These are phyloP conservation scores for Plebejus anna DNA, from an alignment of 2,888 invertebrate genomes.

Conservation along the genomic window DNA sequence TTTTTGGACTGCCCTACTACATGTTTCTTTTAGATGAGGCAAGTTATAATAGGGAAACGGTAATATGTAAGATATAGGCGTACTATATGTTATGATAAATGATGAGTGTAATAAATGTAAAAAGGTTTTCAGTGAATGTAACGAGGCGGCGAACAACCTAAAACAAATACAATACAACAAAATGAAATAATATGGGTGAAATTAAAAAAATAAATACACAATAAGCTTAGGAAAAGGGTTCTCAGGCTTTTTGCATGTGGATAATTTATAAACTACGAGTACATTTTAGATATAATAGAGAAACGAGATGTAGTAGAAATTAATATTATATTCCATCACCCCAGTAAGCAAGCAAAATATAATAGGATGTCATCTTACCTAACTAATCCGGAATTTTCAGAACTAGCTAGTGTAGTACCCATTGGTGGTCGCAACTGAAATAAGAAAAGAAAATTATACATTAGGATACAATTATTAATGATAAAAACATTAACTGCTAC, in stretches of 20 bases:
- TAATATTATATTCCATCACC: background rate
- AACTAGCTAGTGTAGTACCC: conserved; percentile 71
- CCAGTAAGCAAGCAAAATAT: conserved; percentile 23
- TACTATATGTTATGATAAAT: conserved; percentile 46
- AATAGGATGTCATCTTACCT: conserved; percentile 53
- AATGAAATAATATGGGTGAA: conserved; percentile 23
- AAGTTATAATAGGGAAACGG: conserved; percentile 52
- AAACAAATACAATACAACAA: conserved; percentile 60
- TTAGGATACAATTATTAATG: background rate
- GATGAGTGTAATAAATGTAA: conserved; percentile 56
- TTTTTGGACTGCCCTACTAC: conserved; percentile 46
- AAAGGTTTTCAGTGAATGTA: conserved; percentile 56
- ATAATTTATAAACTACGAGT: background rate
- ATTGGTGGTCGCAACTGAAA: conserved; percentile 76
- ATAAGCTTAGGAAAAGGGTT: background rate
- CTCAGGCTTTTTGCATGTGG: background rate
- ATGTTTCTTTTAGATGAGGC: conserved; percentile 54
- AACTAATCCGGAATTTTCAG: conserved; percentile 79
- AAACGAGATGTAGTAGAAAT: background rate
- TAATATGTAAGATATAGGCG: conserved; percentile 45
- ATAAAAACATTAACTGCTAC: too few relatives aligned
- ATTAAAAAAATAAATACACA: conserved; percentile 13
- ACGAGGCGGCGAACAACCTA: conserved; percentile 74
- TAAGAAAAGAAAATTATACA: background rate
- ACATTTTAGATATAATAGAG: conserved; percentile 19